Percentiles rank a stretch among this genome's conserved stretches.
Evolutionary conservation across 2,797 vertebrate species (phyloP).

Genomic region (Kryptopterus vitreolus): DNA sequence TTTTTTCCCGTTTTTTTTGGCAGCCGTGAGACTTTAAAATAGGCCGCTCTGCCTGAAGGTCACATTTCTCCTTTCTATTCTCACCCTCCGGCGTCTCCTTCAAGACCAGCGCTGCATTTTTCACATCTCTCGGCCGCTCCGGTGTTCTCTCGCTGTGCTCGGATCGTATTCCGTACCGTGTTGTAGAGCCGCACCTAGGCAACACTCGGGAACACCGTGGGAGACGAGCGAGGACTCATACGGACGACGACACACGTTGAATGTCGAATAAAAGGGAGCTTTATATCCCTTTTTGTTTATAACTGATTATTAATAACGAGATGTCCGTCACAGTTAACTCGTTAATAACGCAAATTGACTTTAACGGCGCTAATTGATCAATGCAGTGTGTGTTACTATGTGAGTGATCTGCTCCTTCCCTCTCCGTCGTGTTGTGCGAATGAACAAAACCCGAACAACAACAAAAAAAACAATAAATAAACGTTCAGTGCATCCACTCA

Average conservation of each 20-base stretch:
- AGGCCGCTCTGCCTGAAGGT: slow-evolving; percentile 64
- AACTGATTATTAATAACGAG: too few relatives aligned
- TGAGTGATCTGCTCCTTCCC: too few relatives aligned
- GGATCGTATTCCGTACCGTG: slow-evolving; percentile 48
- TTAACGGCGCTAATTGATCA: too few relatives aligned
- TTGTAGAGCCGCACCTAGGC: slow-evolving; percentile 19
- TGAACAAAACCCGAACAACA: too few relatives aligned
- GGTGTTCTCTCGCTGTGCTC: slow-evolving; percentile 21
- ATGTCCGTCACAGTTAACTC: too few relatives aligned
- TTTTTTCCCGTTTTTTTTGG: not conserved
- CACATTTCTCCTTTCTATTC: slow-evolving; percentile 73
- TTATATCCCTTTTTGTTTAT: too few relatives aligned
- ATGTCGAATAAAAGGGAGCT: too few relatives aligned
- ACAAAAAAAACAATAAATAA: too few relatives aligned
- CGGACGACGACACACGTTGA: not conserved
- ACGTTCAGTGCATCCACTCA: too few relatives aligned
- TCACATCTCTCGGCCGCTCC: slow-evolving; percentile 12
- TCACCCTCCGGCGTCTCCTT: slow-evolving; percentile 58
- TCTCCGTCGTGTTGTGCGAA: too few relatives aligned
- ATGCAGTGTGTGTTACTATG: too few relatives aligned
- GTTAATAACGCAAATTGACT: too few relatives aligned
- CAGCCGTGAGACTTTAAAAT: slow-evolving; percentile 66
- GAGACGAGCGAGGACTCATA: slow-evolving; percentile 36
- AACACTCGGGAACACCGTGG: slow-evolving; percentile 30
- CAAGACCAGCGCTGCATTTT: slow-evolving; percentile 40